These are phyloP conservation scores for Xerus rutilus DNA, from an alignment of 2,797 vertebrate genomes.

Conservation along the genomic window DNA sequence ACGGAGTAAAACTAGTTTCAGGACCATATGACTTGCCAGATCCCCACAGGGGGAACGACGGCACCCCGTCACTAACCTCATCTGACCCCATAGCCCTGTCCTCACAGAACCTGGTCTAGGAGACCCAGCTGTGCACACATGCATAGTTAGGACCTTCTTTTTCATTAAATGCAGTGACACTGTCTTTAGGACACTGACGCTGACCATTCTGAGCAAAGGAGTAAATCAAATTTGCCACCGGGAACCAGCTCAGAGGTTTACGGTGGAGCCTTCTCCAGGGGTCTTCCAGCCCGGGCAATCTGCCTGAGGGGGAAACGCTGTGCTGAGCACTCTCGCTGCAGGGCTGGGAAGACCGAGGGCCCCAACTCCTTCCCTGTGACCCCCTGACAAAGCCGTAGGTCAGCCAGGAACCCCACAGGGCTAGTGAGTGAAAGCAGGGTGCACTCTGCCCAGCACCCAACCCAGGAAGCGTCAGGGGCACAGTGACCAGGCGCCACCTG, in stretches of 20 bases:
- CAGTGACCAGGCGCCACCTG: not conserved
- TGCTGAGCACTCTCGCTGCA: not conserved
- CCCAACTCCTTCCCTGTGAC: not conserved
- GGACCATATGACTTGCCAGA: not conserved
- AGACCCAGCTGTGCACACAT: not conserved
- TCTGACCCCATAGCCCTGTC: not conserved
- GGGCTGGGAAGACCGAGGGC: not conserved
- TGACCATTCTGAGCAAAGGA: not conserved
- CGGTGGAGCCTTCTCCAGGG: not conserved
- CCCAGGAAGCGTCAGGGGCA: not conserved
- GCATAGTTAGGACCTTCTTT: not conserved
- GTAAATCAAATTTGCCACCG: not conserved
- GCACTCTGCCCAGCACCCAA: no score
- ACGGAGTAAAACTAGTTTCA: not conserved
- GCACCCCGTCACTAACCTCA: not conserved
- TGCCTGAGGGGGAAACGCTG: not conserved
- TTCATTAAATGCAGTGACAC: not conserved
- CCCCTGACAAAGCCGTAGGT: not conserved
- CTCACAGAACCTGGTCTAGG: not conserved
- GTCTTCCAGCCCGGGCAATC: not conserved
- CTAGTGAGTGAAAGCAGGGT: not conserved
- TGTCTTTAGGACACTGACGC: not conserved
- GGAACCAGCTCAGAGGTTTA: not conserved
- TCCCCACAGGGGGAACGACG: not conserved
- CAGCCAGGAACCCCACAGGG: not conserved